Percentiles rank a stretch among this genome's conserved stretches.
phyloP scores from a whole-genome alignment of 2,888 invertebrate species.

The Diaprepes abbreviatus region DNA sequence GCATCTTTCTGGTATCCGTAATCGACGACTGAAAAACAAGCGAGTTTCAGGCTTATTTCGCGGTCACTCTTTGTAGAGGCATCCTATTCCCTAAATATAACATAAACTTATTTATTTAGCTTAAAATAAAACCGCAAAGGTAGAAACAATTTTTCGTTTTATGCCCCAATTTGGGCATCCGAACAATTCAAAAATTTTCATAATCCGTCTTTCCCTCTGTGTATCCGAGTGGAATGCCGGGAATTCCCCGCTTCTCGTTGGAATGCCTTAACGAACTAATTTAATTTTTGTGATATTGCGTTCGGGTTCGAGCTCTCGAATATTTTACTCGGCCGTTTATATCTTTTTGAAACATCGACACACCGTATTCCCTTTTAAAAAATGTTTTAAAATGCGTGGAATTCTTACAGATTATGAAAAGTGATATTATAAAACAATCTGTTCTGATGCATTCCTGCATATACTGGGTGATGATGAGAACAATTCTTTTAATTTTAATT shows the following conservation, averaged over 20 bases:
- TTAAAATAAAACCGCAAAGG: background rate
- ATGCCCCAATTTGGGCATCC: conserved; percentile 26
- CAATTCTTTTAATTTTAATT: too few species aligned
- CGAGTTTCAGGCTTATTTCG: too few species aligned
- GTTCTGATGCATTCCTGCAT: conserved; percentile 9
- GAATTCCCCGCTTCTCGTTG: conserved; percentile 46
- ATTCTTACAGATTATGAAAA: conserved; percentile 47
- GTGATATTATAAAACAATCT: conserved; percentile 38
- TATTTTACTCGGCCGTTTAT: conserved; percentile 45
- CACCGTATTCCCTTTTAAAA: conserved; percentile 27
- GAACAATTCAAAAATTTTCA: conserved; percentile 40
- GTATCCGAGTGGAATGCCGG: conserved; percentile 33
- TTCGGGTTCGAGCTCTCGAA: conserved; percentile 32
- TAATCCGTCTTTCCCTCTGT: conserved; percentile 38
- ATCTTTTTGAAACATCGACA: conserved; percentile 47
- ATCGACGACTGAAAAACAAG: too few species aligned
- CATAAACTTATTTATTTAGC: too few species aligned
- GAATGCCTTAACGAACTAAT: conserved; percentile 51
- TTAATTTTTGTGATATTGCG: conserved; percentile 51
- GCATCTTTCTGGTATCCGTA: too few species aligned
- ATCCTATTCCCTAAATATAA: too few species aligned
- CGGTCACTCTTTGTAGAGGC: too few species aligned
- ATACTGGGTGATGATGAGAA: background rate
- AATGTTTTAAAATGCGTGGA: conserved; percentile 36
- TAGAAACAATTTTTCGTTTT: conserved; percentile 9